A percentile compares a stretch with the other conserved stretches of the same genome.
phyloP scores from a whole-genome alignment of 2,797 vertebrate species.

The Amphiprion clarkii region DNA sequence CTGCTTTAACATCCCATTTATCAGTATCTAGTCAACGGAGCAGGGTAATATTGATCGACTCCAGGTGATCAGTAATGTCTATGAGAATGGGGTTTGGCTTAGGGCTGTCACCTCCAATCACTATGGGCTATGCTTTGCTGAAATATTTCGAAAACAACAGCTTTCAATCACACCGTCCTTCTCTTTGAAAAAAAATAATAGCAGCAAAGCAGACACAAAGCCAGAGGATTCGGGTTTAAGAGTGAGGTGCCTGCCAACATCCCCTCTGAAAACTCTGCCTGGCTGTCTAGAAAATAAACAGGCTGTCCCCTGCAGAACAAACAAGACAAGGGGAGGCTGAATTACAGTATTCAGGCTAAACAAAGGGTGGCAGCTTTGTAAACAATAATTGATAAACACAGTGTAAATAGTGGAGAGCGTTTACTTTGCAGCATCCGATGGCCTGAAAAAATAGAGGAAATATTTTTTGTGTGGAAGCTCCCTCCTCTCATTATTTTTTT shows the following conservation, averaged over 20 bases:
- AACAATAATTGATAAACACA: slow-evolving; percentile 64
- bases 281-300: slow-evolving; percentile 67
- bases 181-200: slow-evolving; percentile 43
- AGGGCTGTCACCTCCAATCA: slow-evolving; percentile 37
- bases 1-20: slow-evolving; percentile 52
- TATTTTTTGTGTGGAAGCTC: background rate
- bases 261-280: slow-evolving; percentile 39
- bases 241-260: slow-evolving; percentile 58
- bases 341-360: slow-evolving; percentile 57
- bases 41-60: slow-evolving; percentile 30
- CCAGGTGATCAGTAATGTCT: slow-evolving; percentile 49
- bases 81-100: slow-evolving; percentile 28
- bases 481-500: background rate
- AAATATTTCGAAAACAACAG: slow-evolving; percentile 37
- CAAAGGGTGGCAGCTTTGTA: slow-evolving; percentile 57
- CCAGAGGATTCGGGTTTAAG: slow-evolving; percentile 41
- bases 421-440: slow-evolving; percentile 36
- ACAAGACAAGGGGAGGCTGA: slow-evolving; percentile 37
- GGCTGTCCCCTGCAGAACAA: slow-evolving; percentile 40
- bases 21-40: slow-evolving; percentile 30
- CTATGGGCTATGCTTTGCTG: background rate
- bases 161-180: slow-evolving; percentile 45
- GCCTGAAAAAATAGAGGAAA: slow-evolving; percentile 34
- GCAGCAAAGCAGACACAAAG: slow-evolving; percentile 28
- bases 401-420: slow-evolving; percentile 49